A percentile compares a stretch with the other conserved stretches of the same genome.
Conservation (phyloP, 2,888 invertebrate species). For the Cenopis cana region DNA sequence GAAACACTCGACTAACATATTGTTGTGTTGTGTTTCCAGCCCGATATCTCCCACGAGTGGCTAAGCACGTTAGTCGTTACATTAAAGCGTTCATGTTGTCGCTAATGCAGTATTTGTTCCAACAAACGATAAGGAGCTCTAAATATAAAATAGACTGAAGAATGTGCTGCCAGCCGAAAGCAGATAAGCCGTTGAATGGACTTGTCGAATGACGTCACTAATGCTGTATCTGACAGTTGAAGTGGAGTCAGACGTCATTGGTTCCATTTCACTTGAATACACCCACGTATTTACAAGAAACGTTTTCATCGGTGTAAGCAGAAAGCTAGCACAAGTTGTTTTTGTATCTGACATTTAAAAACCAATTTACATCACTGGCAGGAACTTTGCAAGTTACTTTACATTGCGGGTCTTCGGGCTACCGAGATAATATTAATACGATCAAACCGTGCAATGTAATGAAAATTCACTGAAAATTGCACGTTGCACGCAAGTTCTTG, state of each 20-base stretch:
- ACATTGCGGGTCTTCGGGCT: too few species aligned
- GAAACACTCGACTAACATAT: background rate
- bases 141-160: conserved; percentile 29
- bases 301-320: background rate
- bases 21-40: background rate
- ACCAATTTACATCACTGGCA: too few species aligned
- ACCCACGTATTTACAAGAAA: background rate
- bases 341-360: too few species aligned
- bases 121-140: conserved; percentile 7
- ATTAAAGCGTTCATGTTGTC: background rate
- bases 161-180: conserved; percentile 27
- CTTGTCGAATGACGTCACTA: conserved; percentile 18
- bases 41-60: conserved; percentile 15
- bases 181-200: conserved; percentile 26
- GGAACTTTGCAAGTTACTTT: too few species aligned
- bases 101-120: conserved; percentile 3
- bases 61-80: background rate
- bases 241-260: conserved; percentile 14
- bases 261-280: background rate
- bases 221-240: background rate
- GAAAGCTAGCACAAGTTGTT: background rate
- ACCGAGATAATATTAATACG: too few species aligned
- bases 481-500: too few species aligned
- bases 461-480: too few species aligned
- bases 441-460: too few species aligned